These are phyloP conservation scores for Drosophila nigromelanica DNA, from an alignment of 1,140 invertebrate genomes.

Conservation along the genomic window DNA sequence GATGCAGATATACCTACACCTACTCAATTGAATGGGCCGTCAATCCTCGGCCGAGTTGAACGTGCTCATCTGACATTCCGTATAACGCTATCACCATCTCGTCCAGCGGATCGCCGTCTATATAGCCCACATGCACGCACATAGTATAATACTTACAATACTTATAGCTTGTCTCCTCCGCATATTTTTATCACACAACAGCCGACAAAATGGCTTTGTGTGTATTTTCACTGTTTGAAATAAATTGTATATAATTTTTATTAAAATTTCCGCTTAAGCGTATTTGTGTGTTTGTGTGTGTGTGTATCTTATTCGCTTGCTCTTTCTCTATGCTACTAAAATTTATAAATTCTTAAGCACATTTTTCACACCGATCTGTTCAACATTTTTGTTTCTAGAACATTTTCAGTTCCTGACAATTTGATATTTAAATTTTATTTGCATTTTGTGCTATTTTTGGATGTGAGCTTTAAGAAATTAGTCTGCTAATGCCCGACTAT, in stretches of 20 bases:
- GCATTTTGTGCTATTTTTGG: conserved; percentile 17
- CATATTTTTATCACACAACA: conserved; percentile 46
- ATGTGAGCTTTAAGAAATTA: conserved; percentile 13
- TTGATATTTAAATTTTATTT: neutral
- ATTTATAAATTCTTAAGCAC: conserved; percentile 25
- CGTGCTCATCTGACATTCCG: conserved; percentile 71
- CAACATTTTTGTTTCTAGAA: conserved; percentile 17
- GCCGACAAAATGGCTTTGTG: conserved; percentile 8
- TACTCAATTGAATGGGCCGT: conserved; percentile 58
- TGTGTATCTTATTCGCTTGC: conserved; percentile 13
- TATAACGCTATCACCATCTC: conserved; percentile 36
- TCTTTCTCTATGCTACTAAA: conserved; percentile 15
- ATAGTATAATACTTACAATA: conserved; percentile 50
- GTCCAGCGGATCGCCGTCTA: conserved; percentile 37
- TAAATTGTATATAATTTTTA: conserved; percentile 81
- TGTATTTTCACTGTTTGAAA: conserved; percentile 70
- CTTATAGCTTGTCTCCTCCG: conserved; percentile 12
- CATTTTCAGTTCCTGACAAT: conserved; percentile 29
- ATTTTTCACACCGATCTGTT: conserved; percentile 29
- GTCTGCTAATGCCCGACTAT: neutral
- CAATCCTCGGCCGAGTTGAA: conserved; percentile 76
- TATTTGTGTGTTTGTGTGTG: conserved; percentile 43
- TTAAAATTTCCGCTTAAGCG: conserved; percentile 80
- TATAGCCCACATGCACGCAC: conserved; percentile 28
- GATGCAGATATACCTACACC: conserved; percentile 30